A percentile compares a stretch with the other conserved stretches of the same genome.
Evolutionary conservation across 2,113 vertebrate genomes (phyloP).

Genomic region (Erythrolamprus reginae): DNA sequence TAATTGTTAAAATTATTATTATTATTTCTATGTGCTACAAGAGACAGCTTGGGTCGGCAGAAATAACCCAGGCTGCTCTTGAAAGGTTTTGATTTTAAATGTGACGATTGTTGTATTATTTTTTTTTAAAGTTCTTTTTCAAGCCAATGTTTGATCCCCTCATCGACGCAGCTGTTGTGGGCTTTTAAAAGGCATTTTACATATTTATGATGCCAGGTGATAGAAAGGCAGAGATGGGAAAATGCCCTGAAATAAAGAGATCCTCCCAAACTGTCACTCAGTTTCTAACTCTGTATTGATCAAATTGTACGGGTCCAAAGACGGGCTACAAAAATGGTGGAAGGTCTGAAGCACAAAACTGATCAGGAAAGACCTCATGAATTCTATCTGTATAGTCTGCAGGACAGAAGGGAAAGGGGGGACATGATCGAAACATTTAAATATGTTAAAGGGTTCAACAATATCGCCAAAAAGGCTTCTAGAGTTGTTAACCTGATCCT

Average conservation of each 20-base stretch:
- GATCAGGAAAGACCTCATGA: too few relatives aligned
- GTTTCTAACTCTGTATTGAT: too few relatives aligned
- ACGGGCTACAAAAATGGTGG: too few relatives aligned
- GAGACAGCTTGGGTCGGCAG: not conserved
- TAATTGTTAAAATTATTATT: too few relatives aligned
- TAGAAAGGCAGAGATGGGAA: slow-evolving; percentile 46
- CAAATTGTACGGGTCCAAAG: too few relatives aligned
- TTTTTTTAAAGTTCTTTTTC: slow-evolving; percentile 16
- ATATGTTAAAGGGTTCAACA: too few relatives aligned
- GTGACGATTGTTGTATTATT: slow-evolving; percentile 36
- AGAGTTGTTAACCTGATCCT: too few relatives aligned
- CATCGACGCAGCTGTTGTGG: slow-evolving; percentile 42
- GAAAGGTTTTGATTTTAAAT: slow-evolving; percentile 33
- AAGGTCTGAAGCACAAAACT: too few relatives aligned
- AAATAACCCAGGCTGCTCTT: fast-evolving
- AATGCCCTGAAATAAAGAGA: slow-evolving; percentile 44
- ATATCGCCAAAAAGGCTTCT: too few relatives aligned
- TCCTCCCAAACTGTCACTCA: not conserved
- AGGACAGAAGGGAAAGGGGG: too few relatives aligned
- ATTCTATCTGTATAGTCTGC: too few relatives aligned
- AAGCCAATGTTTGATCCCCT: slow-evolving; percentile 36
- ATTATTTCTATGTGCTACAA: not conserved
- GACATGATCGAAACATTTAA: too few relatives aligned
- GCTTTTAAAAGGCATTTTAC: slow-evolving; percentile 51
- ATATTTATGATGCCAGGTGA: slow-evolving; percentile 70